phyloP scores from a whole-genome alignment of 2,888 invertebrate species.

The Polyommatus icarus region DNA sequence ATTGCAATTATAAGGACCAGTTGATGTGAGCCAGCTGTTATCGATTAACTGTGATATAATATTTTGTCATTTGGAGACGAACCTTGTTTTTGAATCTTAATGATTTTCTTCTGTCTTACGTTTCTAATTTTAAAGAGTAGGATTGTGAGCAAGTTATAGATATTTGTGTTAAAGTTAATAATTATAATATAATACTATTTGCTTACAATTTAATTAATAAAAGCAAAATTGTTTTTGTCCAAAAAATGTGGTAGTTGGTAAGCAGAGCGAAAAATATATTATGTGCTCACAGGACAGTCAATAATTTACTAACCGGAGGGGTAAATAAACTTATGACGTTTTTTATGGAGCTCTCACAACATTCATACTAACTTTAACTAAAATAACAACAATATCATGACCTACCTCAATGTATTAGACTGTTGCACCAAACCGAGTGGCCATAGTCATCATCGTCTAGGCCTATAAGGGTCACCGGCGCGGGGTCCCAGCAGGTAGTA shows the following conservation, averaged over 20 bases:
- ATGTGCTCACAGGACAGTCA: too few relatives aligned
- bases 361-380: not conserved
- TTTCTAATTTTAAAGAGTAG: too few relatives aligned
- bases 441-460: not conserved
- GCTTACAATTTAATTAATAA: too few relatives aligned
- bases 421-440: not conserved
- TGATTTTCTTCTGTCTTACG: not conserved
- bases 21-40: not conserved
- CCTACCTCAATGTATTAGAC: not conserved
- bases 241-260: too few relatives aligned
- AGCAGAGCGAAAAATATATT: too few relatives aligned
- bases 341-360: too few relatives aligned
- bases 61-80: not conserved
- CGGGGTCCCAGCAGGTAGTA: slow-evolving; percentile 51
- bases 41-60: not conserved
- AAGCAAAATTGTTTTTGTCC: too few relatives aligned
- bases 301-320: too few relatives aligned
- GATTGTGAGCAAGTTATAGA: too few relatives aligned
- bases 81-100: not conserved
- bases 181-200: too few relatives aligned
- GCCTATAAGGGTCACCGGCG: slow-evolving; percentile 17
- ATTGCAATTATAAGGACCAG: slow-evolving; percentile 14
- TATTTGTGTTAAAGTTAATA: too few relatives aligned
- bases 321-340: too few relatives aligned
- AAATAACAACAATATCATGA: not conserved